These are phyloP conservation scores for Pseudorectes ferrugineus DNA, from an alignment of 2,113 vertebrate genomes.

Conservation along the genomic window DNA sequence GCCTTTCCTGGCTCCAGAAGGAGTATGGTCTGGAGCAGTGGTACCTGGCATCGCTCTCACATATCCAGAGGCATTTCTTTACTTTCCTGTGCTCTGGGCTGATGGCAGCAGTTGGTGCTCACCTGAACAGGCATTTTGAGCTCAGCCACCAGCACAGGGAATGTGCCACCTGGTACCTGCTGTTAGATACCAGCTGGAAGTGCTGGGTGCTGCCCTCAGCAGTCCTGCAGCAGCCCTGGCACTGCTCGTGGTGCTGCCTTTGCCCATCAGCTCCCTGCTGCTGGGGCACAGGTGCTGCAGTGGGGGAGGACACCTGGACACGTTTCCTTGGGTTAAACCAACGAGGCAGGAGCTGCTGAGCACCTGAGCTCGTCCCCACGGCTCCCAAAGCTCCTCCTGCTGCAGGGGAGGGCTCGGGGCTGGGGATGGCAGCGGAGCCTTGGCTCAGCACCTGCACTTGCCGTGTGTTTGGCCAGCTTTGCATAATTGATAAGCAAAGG, in stretches of 20 bases:
- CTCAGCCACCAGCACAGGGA: background rate
- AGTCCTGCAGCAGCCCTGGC: background rate
- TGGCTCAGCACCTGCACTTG: background rate
- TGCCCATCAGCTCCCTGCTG: background rate
- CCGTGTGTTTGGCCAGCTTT: background rate
- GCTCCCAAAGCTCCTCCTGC: background rate
- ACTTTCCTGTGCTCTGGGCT: background rate
- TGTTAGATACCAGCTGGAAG: background rate
- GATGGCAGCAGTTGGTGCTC: background rate
- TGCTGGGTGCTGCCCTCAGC: background rate
- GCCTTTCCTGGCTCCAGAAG: background rate
- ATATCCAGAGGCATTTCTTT: background rate
- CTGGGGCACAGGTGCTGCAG: background rate
- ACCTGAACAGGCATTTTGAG: background rate
- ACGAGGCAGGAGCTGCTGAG: too few relatives aligned
- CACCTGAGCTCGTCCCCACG: accelerated
- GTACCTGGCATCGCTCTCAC: background rate
- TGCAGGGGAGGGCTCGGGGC: background rate
- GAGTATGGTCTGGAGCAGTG: background rate
- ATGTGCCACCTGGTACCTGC: background rate
- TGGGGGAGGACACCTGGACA: background rate
- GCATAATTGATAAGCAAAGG: background rate
- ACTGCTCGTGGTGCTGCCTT: background rate
- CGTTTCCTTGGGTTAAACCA: background rate
- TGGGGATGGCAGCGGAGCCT: background rate